A percentile compares a stretch with the other conserved stretches of the same genome.
phyloP scores from a whole-genome alignment of 1,140 invertebrate species.

The Platyscapa corneri region DNA sequence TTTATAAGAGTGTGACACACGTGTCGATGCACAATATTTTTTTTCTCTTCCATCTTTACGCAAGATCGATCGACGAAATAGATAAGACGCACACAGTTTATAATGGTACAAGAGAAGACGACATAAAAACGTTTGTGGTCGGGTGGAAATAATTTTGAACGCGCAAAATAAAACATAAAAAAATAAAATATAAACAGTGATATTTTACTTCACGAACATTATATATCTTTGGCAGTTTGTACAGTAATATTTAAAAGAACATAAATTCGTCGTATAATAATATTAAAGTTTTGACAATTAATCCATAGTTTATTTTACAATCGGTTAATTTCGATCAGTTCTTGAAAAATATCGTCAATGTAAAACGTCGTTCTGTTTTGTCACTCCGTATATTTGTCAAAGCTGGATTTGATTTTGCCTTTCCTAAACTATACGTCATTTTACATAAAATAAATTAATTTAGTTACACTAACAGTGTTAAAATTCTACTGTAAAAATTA shows the following conservation, averaged over 20 bases:
- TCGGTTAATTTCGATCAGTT: not conserved
- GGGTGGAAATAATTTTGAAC: constrained; percentile 27
- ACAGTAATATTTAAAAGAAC: constrained; percentile 5
- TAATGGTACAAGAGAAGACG: constrained; percentile 19
- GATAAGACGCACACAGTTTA: constrained; percentile 36
- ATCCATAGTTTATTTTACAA: not conserved
- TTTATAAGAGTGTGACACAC: constrained; percentile 32
- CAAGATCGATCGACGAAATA: constrained; percentile 42
- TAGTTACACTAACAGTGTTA: not conserved
- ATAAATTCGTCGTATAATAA: constrained; percentile 15
- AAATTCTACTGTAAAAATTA: not conserved
- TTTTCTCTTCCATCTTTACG: constrained; percentile 12
- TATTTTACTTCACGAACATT: constrained; percentile 25
- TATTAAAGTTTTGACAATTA: not conserved
- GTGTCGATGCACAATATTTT: constrained; percentile 41
- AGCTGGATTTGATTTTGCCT: not conserved
- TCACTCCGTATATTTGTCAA: constrained; percentile 11
- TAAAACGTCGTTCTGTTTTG: constrained; percentile 11
- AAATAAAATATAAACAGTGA: constrained; percentile 23
- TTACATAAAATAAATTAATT: not conserved
- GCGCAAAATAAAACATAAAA: not conserved
- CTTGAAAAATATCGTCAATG: constrained; percentile 11
- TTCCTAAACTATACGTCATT: not conserved
- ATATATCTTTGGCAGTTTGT: constrained; percentile 32
- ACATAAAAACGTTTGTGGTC: not conserved